Evolutionary conservation across 2,113 vertebrate species (phyloP).

Genomic region (Nothoprocta perdicaria): DNA sequence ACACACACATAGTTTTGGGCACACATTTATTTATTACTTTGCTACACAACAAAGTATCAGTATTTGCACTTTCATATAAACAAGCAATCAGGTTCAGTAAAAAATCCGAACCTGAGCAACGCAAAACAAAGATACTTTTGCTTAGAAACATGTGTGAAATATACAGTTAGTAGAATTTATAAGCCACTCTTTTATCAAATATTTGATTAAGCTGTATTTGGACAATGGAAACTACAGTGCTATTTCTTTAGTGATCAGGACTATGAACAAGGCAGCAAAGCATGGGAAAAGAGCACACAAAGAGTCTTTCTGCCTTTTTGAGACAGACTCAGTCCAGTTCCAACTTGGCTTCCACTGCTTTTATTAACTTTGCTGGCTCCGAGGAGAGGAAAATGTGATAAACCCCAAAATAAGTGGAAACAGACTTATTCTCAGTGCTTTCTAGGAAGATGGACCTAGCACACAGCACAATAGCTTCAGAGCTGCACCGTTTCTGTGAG

Average conservation of each 20-base stretch:
- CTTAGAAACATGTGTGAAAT: neutral
- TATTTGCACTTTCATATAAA: neutral
- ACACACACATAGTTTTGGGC: neutral
- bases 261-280: neutral
- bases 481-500: rapidly evolving
- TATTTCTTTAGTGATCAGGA: neutral
- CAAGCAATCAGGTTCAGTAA: neutral
- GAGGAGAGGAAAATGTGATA: neutral
- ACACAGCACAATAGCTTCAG: rapidly evolving
- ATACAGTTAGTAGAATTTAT: neutral
- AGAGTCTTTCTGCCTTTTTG: neutral
- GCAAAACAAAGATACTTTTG: neutral
- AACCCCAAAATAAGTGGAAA: neutral
- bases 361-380: neutral
- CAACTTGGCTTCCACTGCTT: neutral
- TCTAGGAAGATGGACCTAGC: neutral
- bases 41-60: neutral
- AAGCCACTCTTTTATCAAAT: neutral
- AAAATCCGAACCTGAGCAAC: neutral
- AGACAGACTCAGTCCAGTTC: neutral
- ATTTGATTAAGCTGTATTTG: neutral
- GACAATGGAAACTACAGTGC: rapidly evolving
- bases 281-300: neutral
- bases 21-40: constrained; percentile 21
- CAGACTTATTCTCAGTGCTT: neutral